Evolutionary conservation across 2,888 invertebrate species (phyloP).

Genomic region (Neoaliturus tenellus): DNA sequence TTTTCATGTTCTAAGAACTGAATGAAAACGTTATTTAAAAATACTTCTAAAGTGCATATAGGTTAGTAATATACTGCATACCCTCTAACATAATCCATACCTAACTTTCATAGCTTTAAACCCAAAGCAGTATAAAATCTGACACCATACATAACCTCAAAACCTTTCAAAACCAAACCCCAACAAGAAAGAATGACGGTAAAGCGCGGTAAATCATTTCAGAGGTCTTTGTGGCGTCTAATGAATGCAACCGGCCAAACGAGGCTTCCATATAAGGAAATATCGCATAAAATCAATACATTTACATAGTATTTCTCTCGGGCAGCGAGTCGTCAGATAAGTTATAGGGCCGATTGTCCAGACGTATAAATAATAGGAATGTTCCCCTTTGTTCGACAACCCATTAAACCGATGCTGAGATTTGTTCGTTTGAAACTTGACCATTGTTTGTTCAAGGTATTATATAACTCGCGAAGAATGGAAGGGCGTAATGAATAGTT

Average conservation of each 20-base stretch:
- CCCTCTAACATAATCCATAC: too few relatives aligned
- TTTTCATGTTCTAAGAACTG: too few relatives aligned
- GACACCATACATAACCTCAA: background rate
- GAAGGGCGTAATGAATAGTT: background rate
- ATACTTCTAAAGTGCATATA: too few relatives aligned
- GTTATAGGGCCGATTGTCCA: slow-evolving; percentile 38
- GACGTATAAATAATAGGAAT: slow-evolving; percentile 45
- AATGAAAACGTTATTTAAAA: too few relatives aligned
- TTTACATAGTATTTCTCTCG: slow-evolving; percentile 54
- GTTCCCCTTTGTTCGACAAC: slow-evolving; percentile 35
- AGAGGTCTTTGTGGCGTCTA: slow-evolving; percentile 3
- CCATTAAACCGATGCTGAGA: slow-evolving; percentile 12
- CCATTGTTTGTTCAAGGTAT: slow-evolving; percentile 24
- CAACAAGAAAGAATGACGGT: background rate
- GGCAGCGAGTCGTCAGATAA: slow-evolving; percentile 29
- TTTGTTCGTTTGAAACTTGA: slow-evolving; percentile 12
- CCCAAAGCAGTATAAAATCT: too few relatives aligned
- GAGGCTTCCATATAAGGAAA: slow-evolving; percentile 36
- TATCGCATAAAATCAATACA: slow-evolving; percentile 51
- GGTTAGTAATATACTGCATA: too few relatives aligned
- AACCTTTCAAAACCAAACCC: background rate
- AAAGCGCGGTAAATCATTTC: slow-evolving; percentile 14
- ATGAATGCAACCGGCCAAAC: slow-evolving; percentile 31
- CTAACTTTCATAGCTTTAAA: too few relatives aligned
- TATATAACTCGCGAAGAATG: slow-evolving; percentile 18